Evolutionary conservation across 2,113 vertebrate species (phyloP), one percentile per base, ranked within the genome.

Genomic region (Platichthys stellatus): DNA sequence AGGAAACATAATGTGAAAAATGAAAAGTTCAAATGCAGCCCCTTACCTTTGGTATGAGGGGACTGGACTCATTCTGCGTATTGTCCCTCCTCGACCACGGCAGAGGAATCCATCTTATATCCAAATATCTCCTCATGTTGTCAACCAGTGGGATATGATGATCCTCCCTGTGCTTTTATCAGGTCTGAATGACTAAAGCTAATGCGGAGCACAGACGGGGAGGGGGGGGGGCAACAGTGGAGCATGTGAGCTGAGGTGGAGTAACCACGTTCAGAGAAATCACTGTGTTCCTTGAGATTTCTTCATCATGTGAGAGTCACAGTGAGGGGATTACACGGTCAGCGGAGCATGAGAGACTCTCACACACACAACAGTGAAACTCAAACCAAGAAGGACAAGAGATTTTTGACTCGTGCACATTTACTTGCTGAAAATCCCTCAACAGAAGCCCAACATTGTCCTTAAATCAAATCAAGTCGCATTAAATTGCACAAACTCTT

Each of bases 1-100:
- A 63, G 24, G 3, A 8, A 45, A 56, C 23, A 5, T 45, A 10
- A 28, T 5, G 1, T 3, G 43, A 53, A 7, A 66, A 53, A 64
- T 40, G 15, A 60, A 1, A 17, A 43, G 3, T 5, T 60, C 1
- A 24, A 54, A 43, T 38, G 8, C 20, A 20, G 54, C 3, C 3
- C 21, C 65, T 92, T 93, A 98, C 97, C 96, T 97, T 95, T 54
- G 95, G 81, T 74, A 98, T 86, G 65, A 98, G 93, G 0, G 92
- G 95, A 63, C 88, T 93, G 65, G 72, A 89, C 85, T 97, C 94
- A 10, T 79, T 71, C 9, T 72, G 74, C 2, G 80, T 60, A 0
- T 21, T 60, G 51, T 76, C 67, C 35, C 23, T 75, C 23, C 18
- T 78, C 6, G 35, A 58, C 92, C 92, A 92, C 5, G 73, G 82